Conservation (phyloP, 2,797 vertebrate species). For the Clarias pachynema region DNA sequence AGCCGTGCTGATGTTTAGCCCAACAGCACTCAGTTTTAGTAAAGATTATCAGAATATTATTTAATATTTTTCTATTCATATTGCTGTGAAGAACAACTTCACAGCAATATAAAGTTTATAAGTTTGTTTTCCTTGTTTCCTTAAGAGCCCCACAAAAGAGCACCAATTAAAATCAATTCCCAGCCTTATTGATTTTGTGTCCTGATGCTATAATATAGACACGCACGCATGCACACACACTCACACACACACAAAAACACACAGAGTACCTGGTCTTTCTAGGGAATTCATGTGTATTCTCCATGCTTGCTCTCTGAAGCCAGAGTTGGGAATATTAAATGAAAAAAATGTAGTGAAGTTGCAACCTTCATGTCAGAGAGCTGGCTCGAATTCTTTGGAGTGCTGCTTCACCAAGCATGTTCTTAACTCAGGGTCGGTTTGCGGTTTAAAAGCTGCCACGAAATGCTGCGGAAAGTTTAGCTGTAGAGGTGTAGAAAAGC, state of each 20-base stretch:
- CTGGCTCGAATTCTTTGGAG: slow-evolving; percentile 25
- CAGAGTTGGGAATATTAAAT: slow-evolving; percentile 14
- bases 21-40: too few species aligned
- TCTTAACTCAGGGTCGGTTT: background rate
- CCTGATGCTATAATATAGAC: slow-evolving; percentile 36
- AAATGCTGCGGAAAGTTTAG: background rate
- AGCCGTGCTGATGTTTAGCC: too few species aligned
- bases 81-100: too few species aligned
- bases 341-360: slow-evolving; percentile 21
- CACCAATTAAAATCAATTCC: slow-evolving; percentile 35
- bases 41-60: background rate
- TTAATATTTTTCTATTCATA: background rate
- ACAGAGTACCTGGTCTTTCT: slow-evolving; percentile 40
- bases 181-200: slow-evolving; percentile 55
- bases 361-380: slow-evolving; percentile 42
- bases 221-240: slow-evolving; percentile 4
- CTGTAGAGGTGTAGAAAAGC: background rate
- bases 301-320: background rate
- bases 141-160: slow-evolving; percentile 25
- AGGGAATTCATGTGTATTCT: slow-evolving; percentile 40
- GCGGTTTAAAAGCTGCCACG: background rate
- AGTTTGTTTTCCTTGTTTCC: background rate
- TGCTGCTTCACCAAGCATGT: background rate
- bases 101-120: too few species aligned
- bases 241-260: slow-evolving; percentile 15